Evolutionary conservation across 1,140 invertebrate species (phyloP).

Genomic region (Stegodyphus mimosarum): DNA sequence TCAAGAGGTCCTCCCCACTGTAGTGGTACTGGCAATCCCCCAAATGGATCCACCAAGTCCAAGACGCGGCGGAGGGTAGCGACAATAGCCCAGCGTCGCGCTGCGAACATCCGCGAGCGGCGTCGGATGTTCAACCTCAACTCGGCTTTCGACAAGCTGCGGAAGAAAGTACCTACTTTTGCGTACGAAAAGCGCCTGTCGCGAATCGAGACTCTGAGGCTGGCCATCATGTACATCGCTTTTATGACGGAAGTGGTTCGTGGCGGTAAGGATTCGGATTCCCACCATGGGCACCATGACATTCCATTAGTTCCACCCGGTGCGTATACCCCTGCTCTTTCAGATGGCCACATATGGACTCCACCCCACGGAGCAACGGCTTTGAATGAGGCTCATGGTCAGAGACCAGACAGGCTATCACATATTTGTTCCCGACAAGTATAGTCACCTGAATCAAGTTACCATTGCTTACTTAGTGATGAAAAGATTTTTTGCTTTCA

Average conservation of each 20-base stretch:
- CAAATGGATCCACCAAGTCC: conserved; percentile 1
- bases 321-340: conserved; percentile 11
- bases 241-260: conserved; percentile 90
- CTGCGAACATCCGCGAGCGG: conserved; percentile 94
- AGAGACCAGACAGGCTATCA: conserved; percentile 42
- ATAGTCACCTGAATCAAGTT: not conserved
- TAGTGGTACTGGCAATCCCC: not conserved
- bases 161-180: conserved; percentile 96
- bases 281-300: conserved; percentile 1
- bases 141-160: conserved; percentile 93
- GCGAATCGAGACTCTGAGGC: conserved; percentile 94
- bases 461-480: too few species aligned
- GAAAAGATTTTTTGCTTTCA: not conserved
- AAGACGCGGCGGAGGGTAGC: conserved; percentile 83
- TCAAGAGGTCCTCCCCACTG: not conserved
- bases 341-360: conserved; percentile 45
- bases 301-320: not conserved
- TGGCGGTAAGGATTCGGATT: conserved; percentile 32
- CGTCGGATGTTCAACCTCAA: conserved; percentile 97
- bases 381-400: not conserved
- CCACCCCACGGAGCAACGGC: conserved; percentile 13
- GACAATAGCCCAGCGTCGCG: conserved; percentile 87
- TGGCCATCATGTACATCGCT: conserved; percentile 98
- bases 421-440: conserved; percentile 55
- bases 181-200: conserved; percentile 98